Evolutionary conservation across 2,888 invertebrate genomes (phyloP).

Genomic region (Heliconius ismenius): DNA sequence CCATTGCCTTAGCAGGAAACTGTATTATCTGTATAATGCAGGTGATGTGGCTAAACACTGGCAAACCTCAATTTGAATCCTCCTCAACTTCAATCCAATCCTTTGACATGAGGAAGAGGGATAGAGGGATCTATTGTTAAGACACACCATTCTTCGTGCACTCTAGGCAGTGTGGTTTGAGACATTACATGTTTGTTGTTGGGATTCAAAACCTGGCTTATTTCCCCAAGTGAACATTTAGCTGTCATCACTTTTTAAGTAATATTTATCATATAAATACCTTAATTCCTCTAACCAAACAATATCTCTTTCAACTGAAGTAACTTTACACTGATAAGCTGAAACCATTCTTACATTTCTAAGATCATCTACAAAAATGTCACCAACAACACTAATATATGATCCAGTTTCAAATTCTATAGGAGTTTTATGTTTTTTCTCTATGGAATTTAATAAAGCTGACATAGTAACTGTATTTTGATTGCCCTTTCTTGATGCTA

Average conservation of each 20-base stretch:
- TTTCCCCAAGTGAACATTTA: background rate
- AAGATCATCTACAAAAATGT: slow-evolving; percentile 67
- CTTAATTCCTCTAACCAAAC: slow-evolving; percentile 73
- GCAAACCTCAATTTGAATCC: too few relatives aligned
- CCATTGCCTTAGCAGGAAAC: too few relatives aligned
- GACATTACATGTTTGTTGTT: too few relatives aligned
- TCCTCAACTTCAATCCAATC: too few relatives aligned
- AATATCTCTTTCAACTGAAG: slow-evolving; percentile 63
- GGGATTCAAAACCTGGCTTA: too few relatives aligned
- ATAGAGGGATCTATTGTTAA: too few relatives aligned
- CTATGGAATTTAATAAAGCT: slow-evolving; percentile 59
- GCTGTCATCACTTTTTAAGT: slow-evolving; percentile 48
- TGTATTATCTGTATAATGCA: too few relatives aligned
- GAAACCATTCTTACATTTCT: slow-evolving; percentile 64
- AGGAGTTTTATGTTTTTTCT: slow-evolving; percentile 51
- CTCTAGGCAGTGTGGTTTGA: too few relatives aligned
- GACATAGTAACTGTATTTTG: slow-evolving; percentile 61
- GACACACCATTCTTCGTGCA: too few relatives aligned
- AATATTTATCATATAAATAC: slow-evolving; percentile 72
- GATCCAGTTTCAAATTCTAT: slow-evolving; percentile 59
- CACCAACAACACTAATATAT: slow-evolving; percentile 64
- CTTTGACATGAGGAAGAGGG: too few relatives aligned
- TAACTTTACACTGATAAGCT: slow-evolving; percentile 61
- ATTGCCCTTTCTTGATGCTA: slow-evolving; percentile 56
- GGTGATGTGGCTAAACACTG: too few relatives aligned